These are phyloP conservation scores for Aegithalos caudatus DNA, from an alignment of 2,113 vertebrate genomes.

Conservation along the genomic window DNA sequence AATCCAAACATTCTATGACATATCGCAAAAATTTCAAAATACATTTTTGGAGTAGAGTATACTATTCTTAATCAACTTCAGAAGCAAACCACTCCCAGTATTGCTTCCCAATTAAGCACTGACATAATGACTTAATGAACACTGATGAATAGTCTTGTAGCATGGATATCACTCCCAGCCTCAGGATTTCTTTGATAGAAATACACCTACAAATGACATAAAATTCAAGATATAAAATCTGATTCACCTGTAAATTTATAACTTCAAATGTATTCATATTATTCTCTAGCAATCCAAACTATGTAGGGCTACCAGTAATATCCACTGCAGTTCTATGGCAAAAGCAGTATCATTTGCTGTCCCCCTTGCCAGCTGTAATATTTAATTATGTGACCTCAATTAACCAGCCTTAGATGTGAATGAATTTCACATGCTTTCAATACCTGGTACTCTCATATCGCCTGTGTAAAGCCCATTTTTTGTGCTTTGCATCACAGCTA, in stretches of 20 bases:
- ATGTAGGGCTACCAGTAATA: not conserved
- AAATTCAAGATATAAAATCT: not conserved
- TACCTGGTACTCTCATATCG: not conserved
- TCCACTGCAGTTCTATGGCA: not conserved
- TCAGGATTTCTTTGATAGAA: not conserved
- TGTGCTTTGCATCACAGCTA: not conserved
- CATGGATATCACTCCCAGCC: rapidly evolving
- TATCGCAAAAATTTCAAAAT: not conserved
- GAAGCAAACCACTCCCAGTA: not conserved
- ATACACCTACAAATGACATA: not conserved
- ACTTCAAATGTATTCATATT: not conserved
- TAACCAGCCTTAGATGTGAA: not conserved
- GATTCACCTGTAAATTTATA: not conserved
- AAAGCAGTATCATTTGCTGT: not conserved
- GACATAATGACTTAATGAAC: not conserved
- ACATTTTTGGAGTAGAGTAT: not conserved
- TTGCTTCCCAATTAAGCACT: not conserved
- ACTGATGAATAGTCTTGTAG: not conserved
- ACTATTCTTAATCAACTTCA: not conserved
- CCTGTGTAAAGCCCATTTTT: not conserved
- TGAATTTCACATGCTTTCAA: not conserved
- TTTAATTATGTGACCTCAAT: not conserved
- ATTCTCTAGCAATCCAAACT: not conserved
- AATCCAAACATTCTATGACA: not conserved
- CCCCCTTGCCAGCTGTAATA: not conserved